These are phyloP conservation scores for Leptodactylus fallax DNA, from an alignment of 2,797 vertebrate species.

Conservation along the genomic window DNA sequence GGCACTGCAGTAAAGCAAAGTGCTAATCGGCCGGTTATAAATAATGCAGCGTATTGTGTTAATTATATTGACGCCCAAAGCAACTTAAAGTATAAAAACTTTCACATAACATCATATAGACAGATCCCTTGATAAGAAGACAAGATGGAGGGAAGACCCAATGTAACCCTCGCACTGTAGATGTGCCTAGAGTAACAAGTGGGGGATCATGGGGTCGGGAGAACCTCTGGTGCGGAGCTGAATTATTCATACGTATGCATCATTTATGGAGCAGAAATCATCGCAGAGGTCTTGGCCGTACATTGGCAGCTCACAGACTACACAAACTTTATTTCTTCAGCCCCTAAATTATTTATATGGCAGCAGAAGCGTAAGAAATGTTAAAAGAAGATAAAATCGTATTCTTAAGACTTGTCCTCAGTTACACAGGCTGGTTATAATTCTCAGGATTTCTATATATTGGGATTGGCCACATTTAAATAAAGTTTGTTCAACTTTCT, in stretches of 20 bases:
- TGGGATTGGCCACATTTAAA: not conserved
- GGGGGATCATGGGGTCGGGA: not conserved
- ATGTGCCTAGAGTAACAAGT: not conserved
- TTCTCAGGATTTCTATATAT: not conserved
- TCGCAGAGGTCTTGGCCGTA: not conserved
- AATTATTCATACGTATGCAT: constrained; percentile 7
- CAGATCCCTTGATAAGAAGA: not conserved
- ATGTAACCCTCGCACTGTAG: not conserved
- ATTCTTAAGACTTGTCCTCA: not conserved
- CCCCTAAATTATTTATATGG: constrained; percentile 15
- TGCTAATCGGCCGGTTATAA: not conserved
- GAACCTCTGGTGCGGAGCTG: not conserved
- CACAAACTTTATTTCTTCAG: not conserved
- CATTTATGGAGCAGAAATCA: not conserved
- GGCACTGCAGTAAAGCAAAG: not conserved
- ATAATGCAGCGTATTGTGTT: too few species aligned
- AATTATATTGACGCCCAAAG: constrained; percentile 1
- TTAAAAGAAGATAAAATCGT: not conserved
- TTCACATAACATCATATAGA: not conserved
- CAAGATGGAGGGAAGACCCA: not conserved
- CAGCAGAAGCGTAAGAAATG: not conserved
- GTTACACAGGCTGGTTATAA: not conserved
- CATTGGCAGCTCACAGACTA: constrained; percentile 21
- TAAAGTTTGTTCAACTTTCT: not conserved
- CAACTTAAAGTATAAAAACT: not conserved